Base-by-base conservation (phyloP, 1,140 invertebrate genomes). In the Conus ventricosus region DNA sequence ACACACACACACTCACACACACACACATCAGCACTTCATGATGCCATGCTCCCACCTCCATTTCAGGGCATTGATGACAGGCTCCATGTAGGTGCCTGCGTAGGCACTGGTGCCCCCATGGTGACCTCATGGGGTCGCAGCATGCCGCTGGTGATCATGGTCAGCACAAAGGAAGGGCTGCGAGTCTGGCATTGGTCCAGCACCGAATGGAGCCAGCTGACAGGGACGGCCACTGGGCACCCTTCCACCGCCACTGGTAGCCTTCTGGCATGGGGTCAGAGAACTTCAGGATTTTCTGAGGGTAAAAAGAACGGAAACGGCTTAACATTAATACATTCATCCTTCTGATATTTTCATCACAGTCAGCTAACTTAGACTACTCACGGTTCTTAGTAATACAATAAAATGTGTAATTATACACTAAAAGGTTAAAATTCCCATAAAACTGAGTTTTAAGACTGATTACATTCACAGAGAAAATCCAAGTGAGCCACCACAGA, bases 101-200 rank as follows among this genome's bases (percentile, higher is more conserved):
- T 88, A 88, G 51, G 87, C 87, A 7, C 80, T 83, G 55, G 87
- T 88, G n/a, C 87, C 87, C 13, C 87, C 87, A 15, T 88, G 80
- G 15, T 25, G 39, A 88, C 87, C 39, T 88, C 87, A 55, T 80
- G 82, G 39, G 87, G 87, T 67, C 87, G 87, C 27, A 88, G 27
- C 63, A 88, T 67, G 5, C 87, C 87, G 39, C 67, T 83, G 71
- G 53, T 71, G 17, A 88, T 20, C 82, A 84, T 75, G 27, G 87
- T 88, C 55, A 88, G 53, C 5, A 76, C 15, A 60, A 83, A 88
- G 60, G 87, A 88, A n/a, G 78, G n/a, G 13, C 60, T 71, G 39
- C 82, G 80, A 71, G 60, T 60, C 53, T 23, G 11, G 71, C 87
- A 88, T 25, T 84, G 78, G 11, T 27, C 11, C 20, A 83, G 60